Percentiles rank a stretch among this genome's conserved stretches.
Conservation (phyloP, 2,888 invertebrate genomes). For the Ornithoptera priamus region DNA sequence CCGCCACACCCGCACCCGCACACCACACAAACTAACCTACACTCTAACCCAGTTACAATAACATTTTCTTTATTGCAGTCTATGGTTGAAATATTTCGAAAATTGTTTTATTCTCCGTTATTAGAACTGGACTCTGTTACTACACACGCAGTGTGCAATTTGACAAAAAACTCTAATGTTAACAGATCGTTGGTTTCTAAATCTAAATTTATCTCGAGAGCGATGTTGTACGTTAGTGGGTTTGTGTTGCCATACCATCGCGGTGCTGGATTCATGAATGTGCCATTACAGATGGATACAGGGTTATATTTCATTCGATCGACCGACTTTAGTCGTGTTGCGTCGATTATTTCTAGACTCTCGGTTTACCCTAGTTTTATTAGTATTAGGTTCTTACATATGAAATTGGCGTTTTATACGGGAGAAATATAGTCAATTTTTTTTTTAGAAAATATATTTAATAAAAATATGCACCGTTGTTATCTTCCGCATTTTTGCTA, state of each 20-base stretch:
- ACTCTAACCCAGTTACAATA: constrained; percentile 28
- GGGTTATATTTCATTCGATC: constrained; percentile 41
- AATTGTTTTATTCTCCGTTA: neutral
- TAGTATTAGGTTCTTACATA: constrained; percentile 6
- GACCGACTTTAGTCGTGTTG: constrained; percentile 42
- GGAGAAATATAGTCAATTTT: no score
- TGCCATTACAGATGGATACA: constrained; percentile 42
- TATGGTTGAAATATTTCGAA: neutral
- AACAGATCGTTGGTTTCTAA: neutral
- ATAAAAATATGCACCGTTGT: no score
- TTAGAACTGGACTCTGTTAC: constrained; percentile 15
- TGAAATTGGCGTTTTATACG: neutral
- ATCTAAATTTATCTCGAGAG: neutral
- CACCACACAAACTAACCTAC: constrained; percentile 35
- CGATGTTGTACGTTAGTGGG: constrained; percentile 13
- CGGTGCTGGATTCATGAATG: constrained; percentile 37
- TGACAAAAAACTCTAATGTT: neutral
- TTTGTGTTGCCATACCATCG: constrained; percentile 26
- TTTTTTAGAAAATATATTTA: no score
- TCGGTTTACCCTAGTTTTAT: constrained; percentile 52
- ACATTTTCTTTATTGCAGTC: neutral
- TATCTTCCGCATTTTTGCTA: no score
- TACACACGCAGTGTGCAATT: constrained; percentile 14
- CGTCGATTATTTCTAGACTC: constrained; percentile 55
- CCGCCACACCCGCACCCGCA: constrained; percentile 43